Conservation (phyloP, 1,140 invertebrate species). For the Zophobas atratus region DNA sequence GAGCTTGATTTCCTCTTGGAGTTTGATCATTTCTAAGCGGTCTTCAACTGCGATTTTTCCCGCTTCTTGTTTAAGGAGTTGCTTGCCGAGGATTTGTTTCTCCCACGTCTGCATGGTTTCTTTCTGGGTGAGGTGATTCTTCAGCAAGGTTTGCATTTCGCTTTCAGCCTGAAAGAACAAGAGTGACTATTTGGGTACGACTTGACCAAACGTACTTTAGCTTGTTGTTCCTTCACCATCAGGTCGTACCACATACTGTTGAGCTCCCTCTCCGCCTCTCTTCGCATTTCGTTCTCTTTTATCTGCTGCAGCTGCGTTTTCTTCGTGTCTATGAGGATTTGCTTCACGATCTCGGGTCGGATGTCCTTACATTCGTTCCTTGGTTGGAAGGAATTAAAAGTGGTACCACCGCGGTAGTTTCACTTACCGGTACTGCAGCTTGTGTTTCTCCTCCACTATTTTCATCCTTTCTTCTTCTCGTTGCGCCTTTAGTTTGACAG, state of each 20-base stretch:
- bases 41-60: slow-evolving; percentile 59
- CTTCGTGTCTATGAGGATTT: slow-evolving; percentile 62
- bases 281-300: slow-evolving; percentile 64
- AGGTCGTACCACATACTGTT: slow-evolving; percentile 64
- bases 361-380: slow-evolving; percentile 61
- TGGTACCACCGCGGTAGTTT: background rate
- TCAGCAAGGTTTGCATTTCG: slow-evolving; percentile 61
- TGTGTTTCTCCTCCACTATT: slow-evolving; percentile 63
- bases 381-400: slow-evolving; percentile 34
- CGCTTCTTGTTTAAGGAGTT: slow-evolving; percentile 57
- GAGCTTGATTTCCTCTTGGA: slow-evolving; percentile 55
- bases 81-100: slow-evolving; percentile 63
- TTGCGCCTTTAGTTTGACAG: slow-evolving; percentile 57
- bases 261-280: slow-evolving; percentile 62
- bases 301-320: slow-evolving; percentile 65
- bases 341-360: slow-evolving; percentile 57
- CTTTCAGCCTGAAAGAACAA: slow-evolving; percentile 58
- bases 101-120: slow-evolving; percentile 59
- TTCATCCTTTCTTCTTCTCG: slow-evolving; percentile 63
- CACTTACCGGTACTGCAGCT: slow-evolving; percentile 65
- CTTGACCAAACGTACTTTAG: slow-evolving; percentile 53
- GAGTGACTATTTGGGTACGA: background rate
- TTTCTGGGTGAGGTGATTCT: slow-evolving; percentile 52
- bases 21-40: slow-evolving; percentile 58
- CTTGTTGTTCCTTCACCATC: slow-evolving; percentile 58